Conservation (phyloP, 2,888 invertebrate species). For the Priocnemis perturbator region DNA sequence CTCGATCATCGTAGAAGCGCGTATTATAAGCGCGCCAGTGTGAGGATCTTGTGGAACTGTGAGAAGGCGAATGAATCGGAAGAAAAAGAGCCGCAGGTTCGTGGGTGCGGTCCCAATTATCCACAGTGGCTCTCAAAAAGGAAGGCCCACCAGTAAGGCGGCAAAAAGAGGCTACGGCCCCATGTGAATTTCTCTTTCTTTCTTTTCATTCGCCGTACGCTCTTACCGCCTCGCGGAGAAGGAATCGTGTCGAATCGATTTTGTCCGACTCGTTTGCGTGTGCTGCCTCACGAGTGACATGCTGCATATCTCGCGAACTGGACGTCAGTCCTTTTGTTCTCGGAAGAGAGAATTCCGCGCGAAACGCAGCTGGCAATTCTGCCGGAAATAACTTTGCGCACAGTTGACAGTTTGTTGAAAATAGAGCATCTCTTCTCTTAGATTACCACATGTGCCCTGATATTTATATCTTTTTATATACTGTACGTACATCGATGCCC, state of each 20-base stretch:
- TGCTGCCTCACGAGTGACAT: conserved; percentile 25
- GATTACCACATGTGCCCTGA: too few species aligned
- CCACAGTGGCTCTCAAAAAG: conserved; percentile 62
- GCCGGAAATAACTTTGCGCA: too few species aligned
- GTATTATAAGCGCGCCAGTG: too few species aligned
- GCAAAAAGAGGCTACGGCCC: conserved; percentile 42
- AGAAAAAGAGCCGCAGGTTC: conserved; percentile 5
- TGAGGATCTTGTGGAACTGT: too few species aligned
- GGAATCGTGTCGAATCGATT: conserved; percentile 59
- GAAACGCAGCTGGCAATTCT: conserved; percentile 13
- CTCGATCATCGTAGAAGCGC: too few species aligned
- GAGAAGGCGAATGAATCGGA: too few species aligned
- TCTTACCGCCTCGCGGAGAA: conserved; percentile 29
- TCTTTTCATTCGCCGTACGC: conserved; percentile 10
- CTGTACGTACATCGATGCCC: conserved; percentile 4
- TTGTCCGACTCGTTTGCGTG: conserved; percentile 59
- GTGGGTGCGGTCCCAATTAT: conserved; percentile 66
- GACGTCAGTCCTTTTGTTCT: too few species aligned
- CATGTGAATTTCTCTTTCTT: conserved; percentile 27
- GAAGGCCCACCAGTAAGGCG: conserved; percentile 39
- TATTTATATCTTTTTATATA: too few species aligned
- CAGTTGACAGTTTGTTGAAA: conserved; percentile 32
- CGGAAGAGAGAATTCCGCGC: too few species aligned
- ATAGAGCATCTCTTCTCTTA: conserved; percentile 23
- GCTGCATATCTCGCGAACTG: too few species aligned